Evolutionary conservation across 1,140 invertebrate genomes (phyloP).

Genomic region (Ceratosolen fusciceps): DNA sequence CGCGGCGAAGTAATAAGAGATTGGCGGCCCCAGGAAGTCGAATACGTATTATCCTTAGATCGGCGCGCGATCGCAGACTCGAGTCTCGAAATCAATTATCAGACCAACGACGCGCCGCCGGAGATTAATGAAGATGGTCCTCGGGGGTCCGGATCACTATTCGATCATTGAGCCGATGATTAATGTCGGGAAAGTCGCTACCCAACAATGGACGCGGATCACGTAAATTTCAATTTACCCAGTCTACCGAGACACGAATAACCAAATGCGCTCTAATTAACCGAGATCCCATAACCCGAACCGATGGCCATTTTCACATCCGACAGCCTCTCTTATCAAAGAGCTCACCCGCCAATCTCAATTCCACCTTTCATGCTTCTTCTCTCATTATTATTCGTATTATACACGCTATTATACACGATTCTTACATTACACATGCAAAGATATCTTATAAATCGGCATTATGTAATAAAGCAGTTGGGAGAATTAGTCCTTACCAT

Average conservation of each 20-base stretch:
- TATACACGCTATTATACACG: too few relatives aligned
- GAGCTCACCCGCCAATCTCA: background rate
- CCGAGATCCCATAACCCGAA: conserved; percentile 8
- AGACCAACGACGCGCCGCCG: background rate
- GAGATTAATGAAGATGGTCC: conserved; percentile 7
- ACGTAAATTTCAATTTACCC: conserved; percentile 16
- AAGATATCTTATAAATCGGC: too few relatives aligned
- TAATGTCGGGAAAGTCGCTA: background rate
- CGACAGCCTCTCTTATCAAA: background rate
- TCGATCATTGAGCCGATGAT: background rate
- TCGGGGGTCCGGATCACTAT: background rate
- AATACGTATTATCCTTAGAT: too few relatives aligned
- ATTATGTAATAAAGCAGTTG: too few relatives aligned
- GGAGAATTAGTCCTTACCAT: too few relatives aligned
- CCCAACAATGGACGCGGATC: background rate
- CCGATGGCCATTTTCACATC: background rate
- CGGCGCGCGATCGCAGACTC: background rate
- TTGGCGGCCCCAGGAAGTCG: too few relatives aligned
- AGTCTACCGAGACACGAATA: background rate
- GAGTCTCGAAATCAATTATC: background rate
- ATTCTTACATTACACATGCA: too few relatives aligned
- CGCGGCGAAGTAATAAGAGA: too few relatives aligned
- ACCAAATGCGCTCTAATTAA: background rate
- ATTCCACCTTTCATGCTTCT: too few relatives aligned
- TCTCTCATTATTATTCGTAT: too few relatives aligned